Evolutionary conservation across 2,888 invertebrate genomes (phyloP), one percentile per base, ranked within the genome.

Genomic region (Thysanoteuthis rhombus): DNA sequence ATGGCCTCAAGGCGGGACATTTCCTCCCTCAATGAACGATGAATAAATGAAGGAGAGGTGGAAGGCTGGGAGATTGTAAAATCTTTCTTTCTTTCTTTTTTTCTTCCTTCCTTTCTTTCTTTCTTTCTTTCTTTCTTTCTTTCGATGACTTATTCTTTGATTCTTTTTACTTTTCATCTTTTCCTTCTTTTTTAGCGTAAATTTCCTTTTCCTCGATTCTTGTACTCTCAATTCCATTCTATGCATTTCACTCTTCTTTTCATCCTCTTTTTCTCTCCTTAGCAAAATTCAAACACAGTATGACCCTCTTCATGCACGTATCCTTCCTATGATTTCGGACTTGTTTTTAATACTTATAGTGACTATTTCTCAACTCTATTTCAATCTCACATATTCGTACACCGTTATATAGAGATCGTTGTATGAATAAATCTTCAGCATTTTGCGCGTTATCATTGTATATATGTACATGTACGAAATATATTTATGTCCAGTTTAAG

Each of bases 41-140:
- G 75, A n/a, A 52, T 22, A 52, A 52, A 28, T 52, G 52, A 52
- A 52, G 42, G 42, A 42, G 10, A 52, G 25, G 5, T 52, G 52
- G 25, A n/a, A 12, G 75, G 19, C 75, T 16, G n/a, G n/a, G 12
- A 75, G 12, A 1, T 75, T 75, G 16, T n/a, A n/a, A n/a, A 75
- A n/a, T n/a, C 75, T 4, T 8, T n/a, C n/a, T n/a, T n/a, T n/a
- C 16, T n/a, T n/a, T n/a, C 16, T n/a, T 75, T n/a, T n/a, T 52
- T 52, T n/a, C n/a, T 12, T n/a, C 22, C 12, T 12, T 75, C 22
- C 16, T 12, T 12, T 75, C 36, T 12, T 3, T n/a, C 12, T 75
- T 12, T 12, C 1, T n/a, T n/a, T n/a, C 4, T 16, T n/a, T n/a
- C 4, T n/a, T 12, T n/a, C 16, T 12, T n/a, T n/a, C 1, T n/a